Evolutionary conservation across 2,113 vertebrate genomes (phyloP), one percentile per base, ranked within the genome.

Genomic region (Salvelinus sp.): DNA sequence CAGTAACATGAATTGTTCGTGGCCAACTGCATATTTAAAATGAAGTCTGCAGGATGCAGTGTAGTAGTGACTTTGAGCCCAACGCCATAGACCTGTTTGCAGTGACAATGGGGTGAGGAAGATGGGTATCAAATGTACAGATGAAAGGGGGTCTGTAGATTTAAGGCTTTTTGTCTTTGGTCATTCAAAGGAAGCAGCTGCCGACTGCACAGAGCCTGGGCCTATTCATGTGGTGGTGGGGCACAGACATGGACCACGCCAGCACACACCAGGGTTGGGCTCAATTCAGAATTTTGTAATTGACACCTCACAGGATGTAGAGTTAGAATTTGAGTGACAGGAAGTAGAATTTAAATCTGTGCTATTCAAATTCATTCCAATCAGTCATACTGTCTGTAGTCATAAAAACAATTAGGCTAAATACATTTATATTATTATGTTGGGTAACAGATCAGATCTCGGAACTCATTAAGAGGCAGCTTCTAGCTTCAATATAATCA

Each of bases 171-270:
- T 92, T 92, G 89, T 92, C 86, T 92, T 90, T 90, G 80, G 80
- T 78, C 79, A 85, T 92, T 92, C 92, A 93, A 92, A 93, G 91
- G 86, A 92, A 88, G 87, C 93, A 93, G 93, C 91, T 93, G 93
- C 90, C 86, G 86, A 89, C 89, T 90, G 89, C 89, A 88, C 86
- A 86, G 69, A 86, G 81, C 89, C 84, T 70, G 23, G 50, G 79
- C 81, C 89, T 81, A 92, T 93, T 92, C 89, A 91, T 91, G 88
- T 90, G 63, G 76, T 68, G 38, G 74, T 87, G 83, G 78, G 69
- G 78, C 60, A 76, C 88, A 90, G 87, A 87, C 90, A 85, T 81
- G 73, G 81, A 83, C 82, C 82, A 81, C 78, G 70, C 83, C 88
- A 88, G 81, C 77, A 82, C 16, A 79, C 74, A 86, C 82, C 38